Evolutionary conservation across 1,140 invertebrate genomes (phyloP), one percentile per base, ranked within the genome.

Genomic region (Dendrolimus kikuchii): DNA sequence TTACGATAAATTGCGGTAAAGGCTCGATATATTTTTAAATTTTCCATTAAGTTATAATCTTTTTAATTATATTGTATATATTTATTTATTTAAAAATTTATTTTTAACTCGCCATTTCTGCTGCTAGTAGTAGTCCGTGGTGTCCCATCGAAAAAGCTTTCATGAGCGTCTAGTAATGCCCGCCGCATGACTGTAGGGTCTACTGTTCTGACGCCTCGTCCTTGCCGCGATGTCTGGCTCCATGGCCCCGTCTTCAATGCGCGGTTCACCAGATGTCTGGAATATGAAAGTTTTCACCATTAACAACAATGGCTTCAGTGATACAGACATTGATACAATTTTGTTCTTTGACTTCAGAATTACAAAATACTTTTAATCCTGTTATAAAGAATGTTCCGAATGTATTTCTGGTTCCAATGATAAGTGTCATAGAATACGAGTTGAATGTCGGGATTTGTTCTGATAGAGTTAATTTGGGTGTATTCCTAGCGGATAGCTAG

Each of bases 161-260:
- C 87, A 72, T 92, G 91, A 5, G 91, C 90, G 57, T 90, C 89
- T 40, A 95, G 71, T 6, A 95, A 79, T 9, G 92, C 91, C 67
- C 91, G 89, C 62, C 92, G 90, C 70, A 93, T 95, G 55, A 93
- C 71, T 61, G 90, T 87, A 39, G 93, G 93, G 81, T 94, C 93
- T 55, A 93, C 88, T 37, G 92, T 88, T 49, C 90, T 83, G 50
- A 89, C 88, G 5, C 88, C 88, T 59, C 92, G 86, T 46, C 89
- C 92, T 9, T 90, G 91, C 55, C 92, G 78, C 50, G 89, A 89
- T 53, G 83, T 89, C 49, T 89, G 89, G 8, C 88, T 74, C 91
- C 91, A 92, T 40, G 87, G 80, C 57, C 90, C 90, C 5, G 82
- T 72, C 47, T 86, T 86, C n/a, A 86, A 10, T 0, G 72, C 81